A percentile compares a stretch with the other conserved stretches of the same genome.
Evolutionary conservation across 2,888 invertebrate genomes (phyloP).

Genomic region (Eupeodes latifasciatus): DNA sequence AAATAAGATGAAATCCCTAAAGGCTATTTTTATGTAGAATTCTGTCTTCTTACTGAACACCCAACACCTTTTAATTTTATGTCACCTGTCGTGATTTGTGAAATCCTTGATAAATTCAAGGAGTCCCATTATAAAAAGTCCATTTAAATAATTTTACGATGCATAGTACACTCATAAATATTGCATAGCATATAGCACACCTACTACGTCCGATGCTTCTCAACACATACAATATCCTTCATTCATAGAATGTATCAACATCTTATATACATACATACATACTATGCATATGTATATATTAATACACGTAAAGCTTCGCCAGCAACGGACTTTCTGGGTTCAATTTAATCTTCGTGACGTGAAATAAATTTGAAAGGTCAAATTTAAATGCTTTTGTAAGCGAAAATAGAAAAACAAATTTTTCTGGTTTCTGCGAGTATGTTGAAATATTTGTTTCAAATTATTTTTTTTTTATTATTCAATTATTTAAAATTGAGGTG

Average conservation of each 20-base stretch:
- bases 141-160: background rate
- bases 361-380: constrained; percentile 24
- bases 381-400: constrained; percentile 19
- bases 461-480: background rate
- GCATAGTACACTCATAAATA: too few relatives aligned
- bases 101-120: constrained; percentile 10
- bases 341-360: constrained; percentile 12
- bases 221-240: too few relatives aligned
- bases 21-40: background rate
- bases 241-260: too few relatives aligned
- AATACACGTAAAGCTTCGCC: too few relatives aligned
- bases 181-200: too few relatives aligned
- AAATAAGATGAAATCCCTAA: background rate
- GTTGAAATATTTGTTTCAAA: background rate
- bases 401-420: background rate
- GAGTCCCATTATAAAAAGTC: background rate
- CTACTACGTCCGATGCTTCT: too few relatives aligned
- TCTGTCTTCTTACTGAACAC: background rate
- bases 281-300: too few relatives aligned
- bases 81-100: constrained; percentile 9
- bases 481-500: constrained; percentile 1
- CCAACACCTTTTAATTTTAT: background rate
- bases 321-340: background rate
- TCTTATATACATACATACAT: background rate
- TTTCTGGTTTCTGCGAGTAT: background rate